A percentile compares a stretch with the other conserved stretches of the same genome.
Evolutionary conservation across 2,113 vertebrate species (phyloP).

Genomic region (crab-eating macaque (Macaca fascicularis)): DNA sequence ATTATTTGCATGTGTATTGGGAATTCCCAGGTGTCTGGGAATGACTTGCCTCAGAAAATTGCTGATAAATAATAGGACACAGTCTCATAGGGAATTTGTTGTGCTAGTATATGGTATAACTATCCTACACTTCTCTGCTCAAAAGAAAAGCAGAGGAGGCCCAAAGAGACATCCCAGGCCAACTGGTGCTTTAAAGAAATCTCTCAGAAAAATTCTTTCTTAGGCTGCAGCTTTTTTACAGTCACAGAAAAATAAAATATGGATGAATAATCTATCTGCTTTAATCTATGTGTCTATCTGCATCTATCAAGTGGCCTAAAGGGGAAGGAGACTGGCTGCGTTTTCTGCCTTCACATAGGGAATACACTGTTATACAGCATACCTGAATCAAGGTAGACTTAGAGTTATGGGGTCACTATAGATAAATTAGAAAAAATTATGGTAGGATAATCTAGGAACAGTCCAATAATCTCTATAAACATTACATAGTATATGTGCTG

Average conservation of each 20-base stretch:
- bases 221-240: neutral
- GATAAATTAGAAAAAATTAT: neutral
- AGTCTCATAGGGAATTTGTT: neutral
- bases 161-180: neutral
- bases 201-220: neutral
- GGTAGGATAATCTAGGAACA: neutral
- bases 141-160: neutral
- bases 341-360: neutral
- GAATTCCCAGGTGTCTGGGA: neutral
- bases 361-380: neutral
- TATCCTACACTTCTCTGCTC: neutral
- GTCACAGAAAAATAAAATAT: neutral
- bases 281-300: neutral
- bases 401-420: neutral
- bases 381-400: neutral
- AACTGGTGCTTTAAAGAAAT: neutral
- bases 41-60: neutral
- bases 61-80: neutral
- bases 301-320: neutral
- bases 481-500: neutral
- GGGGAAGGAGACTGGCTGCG: neutral
- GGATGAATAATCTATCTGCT: neutral
- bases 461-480: neutral
- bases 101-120: accelerated
- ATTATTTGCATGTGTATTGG: neutral